These are phyloP conservation scores for Odontamblyopus rebecca DNA, from an alignment of 2,797 vertebrate genomes.

Conservation along the genomic window DNA sequence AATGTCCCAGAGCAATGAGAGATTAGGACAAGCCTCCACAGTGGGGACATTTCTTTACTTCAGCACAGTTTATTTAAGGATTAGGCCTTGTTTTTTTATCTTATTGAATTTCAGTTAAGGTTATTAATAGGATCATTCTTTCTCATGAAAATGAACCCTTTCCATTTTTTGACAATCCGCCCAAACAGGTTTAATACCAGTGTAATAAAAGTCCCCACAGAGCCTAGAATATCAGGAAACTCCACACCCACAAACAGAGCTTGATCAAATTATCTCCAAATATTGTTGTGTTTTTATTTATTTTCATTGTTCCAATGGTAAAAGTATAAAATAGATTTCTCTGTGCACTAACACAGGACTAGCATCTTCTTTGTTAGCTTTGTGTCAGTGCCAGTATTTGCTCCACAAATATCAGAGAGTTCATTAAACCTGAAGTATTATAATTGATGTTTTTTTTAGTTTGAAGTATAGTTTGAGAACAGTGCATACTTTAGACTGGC, in stretches of 20 bases:
- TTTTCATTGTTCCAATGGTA: background rate
- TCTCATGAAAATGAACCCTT: background rate
- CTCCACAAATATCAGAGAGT: conserved; percentile 5
- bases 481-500: conserved; percentile 1
- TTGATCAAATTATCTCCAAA: background rate
- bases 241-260: background rate
- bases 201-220: background rate
- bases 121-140: conserved; percentile 55
- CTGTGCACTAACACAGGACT: background rate
- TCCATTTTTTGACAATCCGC: background rate
- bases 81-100: conserved; percentile 52
- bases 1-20: conserved; percentile 53
- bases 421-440: background rate
- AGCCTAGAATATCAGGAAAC: background rate
- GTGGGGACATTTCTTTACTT: conserved; percentile 53
- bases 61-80: conserved; percentile 61
- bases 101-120: conserved; percentile 54
- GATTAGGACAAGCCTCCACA: conserved; percentile 63
- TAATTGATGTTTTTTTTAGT: conserved; percentile 6
- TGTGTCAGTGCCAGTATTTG: background rate
- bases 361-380: background rate
- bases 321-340: background rate
- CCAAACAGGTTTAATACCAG: background rate
- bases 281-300: background rate
- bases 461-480: conserved; percentile 20